A percentile compares a stretch with the other conserved stretches of the same genome.
These are phyloP conservation scores for Microctonus aethiopoides DNA, from an alignment of 2,888 invertebrate genomes.

Conservation along the genomic window DNA sequence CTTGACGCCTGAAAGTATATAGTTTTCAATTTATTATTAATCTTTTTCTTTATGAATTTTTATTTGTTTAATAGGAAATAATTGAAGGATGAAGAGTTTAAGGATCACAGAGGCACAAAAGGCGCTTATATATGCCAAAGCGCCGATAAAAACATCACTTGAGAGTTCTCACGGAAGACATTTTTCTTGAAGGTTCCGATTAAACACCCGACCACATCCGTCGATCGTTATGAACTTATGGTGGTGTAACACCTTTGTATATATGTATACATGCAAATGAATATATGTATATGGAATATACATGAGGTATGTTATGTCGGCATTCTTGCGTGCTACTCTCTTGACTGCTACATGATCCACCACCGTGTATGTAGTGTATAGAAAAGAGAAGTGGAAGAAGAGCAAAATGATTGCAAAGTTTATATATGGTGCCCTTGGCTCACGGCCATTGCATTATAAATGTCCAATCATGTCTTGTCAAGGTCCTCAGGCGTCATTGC, in stretches of 20 bases:
- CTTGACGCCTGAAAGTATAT: constrained; percentile 33
- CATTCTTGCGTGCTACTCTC: constrained; percentile 60
- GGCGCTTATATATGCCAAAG: background rate
- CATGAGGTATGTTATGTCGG: constrained; percentile 47
- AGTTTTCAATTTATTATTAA: constrained; percentile 23
- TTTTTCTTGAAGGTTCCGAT: constrained; percentile 61
- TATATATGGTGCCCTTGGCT: constrained; percentile 10
- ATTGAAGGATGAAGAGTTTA: constrained; percentile 36
- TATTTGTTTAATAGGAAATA: constrained; percentile 3
- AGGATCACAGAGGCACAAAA: constrained; percentile 21
- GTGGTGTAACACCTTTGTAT: constrained; percentile 45
- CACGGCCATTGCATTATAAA: background rate
- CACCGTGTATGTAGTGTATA: constrained; percentile 23
- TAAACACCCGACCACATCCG: constrained; percentile 65
- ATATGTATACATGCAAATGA: background rate
- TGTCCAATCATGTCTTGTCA: constrained; percentile 47
- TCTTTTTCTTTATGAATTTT: background rate
- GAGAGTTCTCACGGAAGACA: constrained; percentile 65
- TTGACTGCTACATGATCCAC: constrained; percentile 40
- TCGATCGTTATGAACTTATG: constrained; percentile 57
- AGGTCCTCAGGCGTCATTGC: constrained; percentile 55
- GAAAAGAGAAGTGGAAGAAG: constrained; percentile 35
- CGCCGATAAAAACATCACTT: constrained; percentile 12
- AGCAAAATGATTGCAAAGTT: background rate
- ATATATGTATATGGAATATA: constrained; percentile 28